Evolutionary conservation across 2,797 vertebrate species (phyloP), one percentile per base, ranked within the genome.

Genomic region (Tapera naevia): DNA sequence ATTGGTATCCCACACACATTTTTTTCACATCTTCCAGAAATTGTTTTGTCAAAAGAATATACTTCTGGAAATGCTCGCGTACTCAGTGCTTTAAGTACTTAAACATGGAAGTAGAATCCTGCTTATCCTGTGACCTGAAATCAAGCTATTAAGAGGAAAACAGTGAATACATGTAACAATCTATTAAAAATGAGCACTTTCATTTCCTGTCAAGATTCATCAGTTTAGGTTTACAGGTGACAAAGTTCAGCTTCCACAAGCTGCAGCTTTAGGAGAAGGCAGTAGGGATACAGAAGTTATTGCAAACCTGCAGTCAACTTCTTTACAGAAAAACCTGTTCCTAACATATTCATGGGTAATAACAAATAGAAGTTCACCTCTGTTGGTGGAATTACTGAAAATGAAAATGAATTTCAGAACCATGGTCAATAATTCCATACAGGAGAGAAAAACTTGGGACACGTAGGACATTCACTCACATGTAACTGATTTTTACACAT

Each of bases 171-270:
- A 74, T 17, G 21, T 51, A 73, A 85, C 50, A 62, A 80, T 16
- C 43, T 62, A 62, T 70, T 57, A 76, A 91, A 91, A 91, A 92
- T 62, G 8, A 54, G 41, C 65, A 61, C 73, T 86, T 76, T 60
- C 11, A 86, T 95, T 72, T 93, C 84, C 85, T 66, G 76, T 84
- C 74, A 73, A 78, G 58, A 43, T 94, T 58, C 41, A 92, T 65
- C 65, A 79, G 10, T 60, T 75, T 86, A 33, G 33, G 73, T 84
- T 93, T 92, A 84, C 81, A 51, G 78, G 41, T 80, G 43, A 95
- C 25, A 88, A 93, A 90, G 69, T 74, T 89, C 41, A 86, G 66
- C 53, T 91, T 89, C 69, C 57, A 72, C 69, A 95, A 96, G 86
- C 53, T 93, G 54, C 41, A 94, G 78, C 37, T 94, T 65, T n/a